Conservation (phyloP, 1,140 invertebrate species). For the Dreissena rostriformis region DNA sequence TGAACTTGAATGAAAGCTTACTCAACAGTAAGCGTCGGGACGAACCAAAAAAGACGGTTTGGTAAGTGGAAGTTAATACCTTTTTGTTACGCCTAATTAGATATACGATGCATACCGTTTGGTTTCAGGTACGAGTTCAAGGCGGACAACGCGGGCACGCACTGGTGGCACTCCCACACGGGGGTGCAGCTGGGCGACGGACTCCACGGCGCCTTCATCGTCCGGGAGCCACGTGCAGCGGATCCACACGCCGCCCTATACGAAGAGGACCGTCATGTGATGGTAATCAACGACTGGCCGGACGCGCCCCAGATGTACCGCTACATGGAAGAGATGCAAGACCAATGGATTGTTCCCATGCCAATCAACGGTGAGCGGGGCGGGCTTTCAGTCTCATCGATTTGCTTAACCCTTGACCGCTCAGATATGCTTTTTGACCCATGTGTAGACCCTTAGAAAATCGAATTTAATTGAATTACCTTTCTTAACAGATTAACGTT, state of each 20-base stretch:
- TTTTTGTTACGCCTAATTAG: neutral
- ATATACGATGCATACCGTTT: neutral
- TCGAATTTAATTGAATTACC: too few species aligned
- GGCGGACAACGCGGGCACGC: conserved; percentile 55
- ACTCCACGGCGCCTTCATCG: conserved; percentile 55
- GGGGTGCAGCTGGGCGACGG: conserved; percentile 58
- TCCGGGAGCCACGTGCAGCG: conserved; percentile 33
- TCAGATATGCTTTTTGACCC: too few species aligned
- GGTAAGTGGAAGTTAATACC: neutral
- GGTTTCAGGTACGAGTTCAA: conserved; percentile 58
- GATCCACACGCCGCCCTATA: conserved; percentile 55
- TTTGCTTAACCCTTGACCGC: too few species aligned
- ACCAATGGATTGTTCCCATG: conserved; percentile 28
- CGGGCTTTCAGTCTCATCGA: too few species aligned
- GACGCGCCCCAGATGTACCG: conserved; percentile 8
- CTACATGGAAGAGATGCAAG: conserved; percentile 52
- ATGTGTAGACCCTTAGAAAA: too few species aligned
- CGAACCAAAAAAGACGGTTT: neutral
- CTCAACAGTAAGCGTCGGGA: neutral
- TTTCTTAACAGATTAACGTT: too few species aligned
- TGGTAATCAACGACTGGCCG: conserved; percentile 64
- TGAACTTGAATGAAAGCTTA: neutral
- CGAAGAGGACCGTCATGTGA: conserved; percentile 63
- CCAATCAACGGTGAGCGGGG: too few species aligned
- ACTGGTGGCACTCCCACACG: conserved; percentile 63